Percentiles rank a stretch among this genome's conserved stretches.
Conservation (phyloP, 1,140 invertebrate genomes). For the Galleria mellonella region DNA sequence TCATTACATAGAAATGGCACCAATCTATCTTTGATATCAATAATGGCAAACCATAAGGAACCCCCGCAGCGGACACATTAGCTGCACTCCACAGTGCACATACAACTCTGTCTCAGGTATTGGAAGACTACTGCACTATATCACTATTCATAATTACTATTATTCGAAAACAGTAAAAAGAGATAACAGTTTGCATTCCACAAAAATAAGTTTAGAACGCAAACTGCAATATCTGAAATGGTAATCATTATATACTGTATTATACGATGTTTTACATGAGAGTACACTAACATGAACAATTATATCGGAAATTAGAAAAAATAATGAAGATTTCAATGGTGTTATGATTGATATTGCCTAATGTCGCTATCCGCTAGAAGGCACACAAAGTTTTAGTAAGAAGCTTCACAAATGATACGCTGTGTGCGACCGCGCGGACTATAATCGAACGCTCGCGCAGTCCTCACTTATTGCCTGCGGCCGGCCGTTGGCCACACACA, state of each 20-base stretch:
- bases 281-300: constrained; percentile 23
- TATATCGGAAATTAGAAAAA: constrained; percentile 20
- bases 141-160: constrained; percentile 56
- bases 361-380: constrained; percentile 70
- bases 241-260: constrained; percentile 20
- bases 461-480: constrained; percentile 24
- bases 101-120: constrained; percentile 48
- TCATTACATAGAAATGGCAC: constrained; percentile 73
- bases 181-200: constrained; percentile 20
- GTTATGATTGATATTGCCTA: constrained; percentile 59
- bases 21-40: constrained; percentile 74
- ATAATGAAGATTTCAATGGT: constrained; percentile 32
- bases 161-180: constrained; percentile 45
- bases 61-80: constrained; percentile 54
- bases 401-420: constrained; percentile 63
- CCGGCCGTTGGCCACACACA: constrained; percentile 22
- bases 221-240: constrained; percentile 32
- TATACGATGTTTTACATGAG: constrained; percentile 21
- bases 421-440: constrained; percentile 11
- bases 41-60: constrained; percentile 73
- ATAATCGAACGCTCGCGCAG: constrained; percentile 1
- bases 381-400: constrained; percentile 71
- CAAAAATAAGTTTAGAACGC: constrained; percentile 15
- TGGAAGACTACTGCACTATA: constrained; percentile 72
- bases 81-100: constrained; percentile 32